phyloP scores from a whole-genome alignment of 2,888 invertebrate genomes.

The Dioctria rufipes region DNA sequence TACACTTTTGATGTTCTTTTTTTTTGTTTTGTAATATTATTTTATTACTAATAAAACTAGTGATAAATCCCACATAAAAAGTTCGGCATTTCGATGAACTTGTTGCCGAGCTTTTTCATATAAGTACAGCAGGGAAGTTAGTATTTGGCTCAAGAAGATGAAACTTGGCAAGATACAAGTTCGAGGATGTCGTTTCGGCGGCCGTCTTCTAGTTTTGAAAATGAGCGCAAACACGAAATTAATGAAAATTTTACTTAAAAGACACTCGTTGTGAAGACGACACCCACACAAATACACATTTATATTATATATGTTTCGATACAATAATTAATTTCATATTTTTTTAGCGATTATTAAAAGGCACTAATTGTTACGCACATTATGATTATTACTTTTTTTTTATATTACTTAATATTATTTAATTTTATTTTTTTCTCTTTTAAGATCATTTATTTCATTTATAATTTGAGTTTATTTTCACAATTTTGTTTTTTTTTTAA shows the following conservation, averaged over 20 bases:
- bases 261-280: conserved; percentile 29
- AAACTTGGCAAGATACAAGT: neutral
- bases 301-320: conserved; percentile 1
- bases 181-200: neutral
- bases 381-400: neutral
- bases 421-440: neutral
- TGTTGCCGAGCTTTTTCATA: conserved; percentile 11
- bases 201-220: too few relatives aligned
- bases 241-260: conserved; percentile 5
- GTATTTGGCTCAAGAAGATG: neutral
- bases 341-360: conserved; percentile 17
- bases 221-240: conserved; percentile 1
- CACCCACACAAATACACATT: conserved; percentile 33
- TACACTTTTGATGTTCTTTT: neutral
- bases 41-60: conserved; percentile 32
- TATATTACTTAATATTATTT: neutral
- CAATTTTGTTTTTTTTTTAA: too few relatives aligned
- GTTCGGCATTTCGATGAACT: conserved; percentile 21
- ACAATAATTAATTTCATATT: neutral
- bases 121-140: too few relatives aligned
- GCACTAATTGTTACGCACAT: conserved; percentile 46
- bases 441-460: neutral
- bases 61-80: conserved; percentile 11
- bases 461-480: too few relatives aligned
- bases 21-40: conserved; percentile 25